Base-by-base conservation (phyloP, 2,113 vertebrate species). In the Hepsetus odoe region DNA sequence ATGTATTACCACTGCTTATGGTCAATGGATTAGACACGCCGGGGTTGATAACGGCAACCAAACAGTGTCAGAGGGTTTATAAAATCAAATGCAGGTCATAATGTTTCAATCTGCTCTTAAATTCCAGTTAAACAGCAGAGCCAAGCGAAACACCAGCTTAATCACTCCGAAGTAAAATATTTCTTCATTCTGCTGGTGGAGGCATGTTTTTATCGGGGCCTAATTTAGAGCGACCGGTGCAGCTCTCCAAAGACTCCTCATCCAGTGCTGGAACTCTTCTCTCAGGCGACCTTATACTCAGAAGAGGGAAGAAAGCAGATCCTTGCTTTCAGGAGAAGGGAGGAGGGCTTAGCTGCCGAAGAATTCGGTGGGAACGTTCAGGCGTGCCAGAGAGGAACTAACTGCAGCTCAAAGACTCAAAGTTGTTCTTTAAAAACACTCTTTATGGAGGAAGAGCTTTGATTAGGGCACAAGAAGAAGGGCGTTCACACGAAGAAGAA, bases 301-400 rank as follows among this genome's bases (percentile, higher is more conserved):
- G 44, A 62, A 59, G 65, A 80, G 67, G 32, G 51, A 49, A 64
- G 68, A 61, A 56, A 74, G 71, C 33, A 20, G 38, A 68, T n/a
- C 61, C 53, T 3, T 74, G 73, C 12, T 79, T 77, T 73, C 79
- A 66, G 71, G 58, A 76, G 44, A 75, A 71, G 2, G 59, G 82
- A 26, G 68, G 59, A 59, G 12, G 40, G 74, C 78, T 89, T 85
- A 72, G 82, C 79, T 49, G 76, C 76, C 26, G 40, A 73, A 80
- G 82, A 86, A 85, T 87, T 88, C 83, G 76, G 84, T 92, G 89
- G 88, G 90, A 92, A 92, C 82, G 59, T 74, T 62, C 74, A 59
- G 64, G 83, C 75, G 80, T 87, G 83, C 85, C 89, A 89, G 82
- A 68, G 74, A 76, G 82, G 74, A 89, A 86, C 81, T 85, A 11